Evolutionary conservation across 2,797 vertebrate species (phyloP), one percentile per base, ranked within the genome.

Genomic region (Geotrypetes seraphini): DNA sequence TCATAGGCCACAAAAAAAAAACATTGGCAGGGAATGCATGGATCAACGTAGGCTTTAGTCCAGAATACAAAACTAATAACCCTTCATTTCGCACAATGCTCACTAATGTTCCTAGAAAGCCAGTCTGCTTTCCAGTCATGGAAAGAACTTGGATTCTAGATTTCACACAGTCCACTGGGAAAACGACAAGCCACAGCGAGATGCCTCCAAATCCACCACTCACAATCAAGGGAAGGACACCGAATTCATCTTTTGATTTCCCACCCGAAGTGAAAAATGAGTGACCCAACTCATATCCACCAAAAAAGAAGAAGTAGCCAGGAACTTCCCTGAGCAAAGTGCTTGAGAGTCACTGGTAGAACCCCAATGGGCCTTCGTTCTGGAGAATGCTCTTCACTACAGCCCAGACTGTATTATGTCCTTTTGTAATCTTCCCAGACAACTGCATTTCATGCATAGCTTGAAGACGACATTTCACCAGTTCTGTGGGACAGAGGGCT

Each of bases 71-170:
- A 3, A 86, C 88, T 29, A 63, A 68, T 19, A 91, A 57, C 43
- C 94, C 93, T 97, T 42, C 95, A 1, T 72, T 81, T 31, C 63
- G 88, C 33, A 89, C 45, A 18, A 97, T 72, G 35, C 57, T 76
- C 53, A 68, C 69, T 48, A 96, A 91, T 1, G 93, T 97, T 62
- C 77, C 82, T 32, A 92, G 73, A 50, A 99, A 94, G 11, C 96
- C 95, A 0, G 81, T 56, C 61, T 96, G 93, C 44, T 79, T 89
- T 22, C 85, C 85, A 10, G 71, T 82, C 92, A 98, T 96, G 11
- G 96, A 99, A 68, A 97, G 93, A 49, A 99, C 95, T 63, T 99
- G 93, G 64, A 99, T 96, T 45, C 96, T 81, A 31, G 95, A 98
- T 68, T 99, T 99, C 47, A 99, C 78, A 18, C 91, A 97, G 63